Conservation (phyloP, 2,888 invertebrate species). For the Xanthorhoe spadicearia region DNA sequence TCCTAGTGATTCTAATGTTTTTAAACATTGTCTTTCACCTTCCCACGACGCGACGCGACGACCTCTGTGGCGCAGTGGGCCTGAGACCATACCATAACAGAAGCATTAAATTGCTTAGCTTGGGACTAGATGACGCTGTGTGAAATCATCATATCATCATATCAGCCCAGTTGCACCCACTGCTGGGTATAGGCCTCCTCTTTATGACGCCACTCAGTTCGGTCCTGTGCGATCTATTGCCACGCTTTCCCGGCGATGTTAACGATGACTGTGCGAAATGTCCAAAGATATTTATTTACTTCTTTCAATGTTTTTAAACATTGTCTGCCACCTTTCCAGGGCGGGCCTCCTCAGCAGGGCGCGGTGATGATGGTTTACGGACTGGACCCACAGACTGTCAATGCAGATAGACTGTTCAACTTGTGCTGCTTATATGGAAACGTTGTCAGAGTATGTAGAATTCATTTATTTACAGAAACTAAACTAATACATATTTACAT, state of each 20-base stretch:
- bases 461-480: neutral
- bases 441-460: constrained; percentile 93
- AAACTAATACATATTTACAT: too few relatives aligned
- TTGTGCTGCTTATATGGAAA: constrained; percentile 99
- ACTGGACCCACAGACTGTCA: constrained; percentile 95
- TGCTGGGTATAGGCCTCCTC: too few relatives aligned
- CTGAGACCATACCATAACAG: too few relatives aligned
- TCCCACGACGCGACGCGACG: constrained; percentile 76
- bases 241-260: too few relatives aligned
- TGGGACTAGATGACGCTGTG: too few relatives aligned
- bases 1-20: neutral
- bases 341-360: constrained; percentile 87
- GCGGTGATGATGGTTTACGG: constrained; percentile 99
- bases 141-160: too few relatives aligned
- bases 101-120: too few relatives aligned
- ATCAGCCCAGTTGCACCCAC: too few relatives aligned
- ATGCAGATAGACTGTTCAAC: constrained; percentile 98
- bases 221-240: too few relatives aligned
- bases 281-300: too few relatives aligned
- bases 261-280: too few relatives aligned
- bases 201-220: too few relatives aligned
- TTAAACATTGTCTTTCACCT: neutral
- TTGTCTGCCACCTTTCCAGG: constrained; percentile 53
- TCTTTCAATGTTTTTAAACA: neutral
- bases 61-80: constrained; percentile 92